phyloP scores from a whole-genome alignment of 2,113 vertebrate genomes.

The Cettia cetti region DNA sequence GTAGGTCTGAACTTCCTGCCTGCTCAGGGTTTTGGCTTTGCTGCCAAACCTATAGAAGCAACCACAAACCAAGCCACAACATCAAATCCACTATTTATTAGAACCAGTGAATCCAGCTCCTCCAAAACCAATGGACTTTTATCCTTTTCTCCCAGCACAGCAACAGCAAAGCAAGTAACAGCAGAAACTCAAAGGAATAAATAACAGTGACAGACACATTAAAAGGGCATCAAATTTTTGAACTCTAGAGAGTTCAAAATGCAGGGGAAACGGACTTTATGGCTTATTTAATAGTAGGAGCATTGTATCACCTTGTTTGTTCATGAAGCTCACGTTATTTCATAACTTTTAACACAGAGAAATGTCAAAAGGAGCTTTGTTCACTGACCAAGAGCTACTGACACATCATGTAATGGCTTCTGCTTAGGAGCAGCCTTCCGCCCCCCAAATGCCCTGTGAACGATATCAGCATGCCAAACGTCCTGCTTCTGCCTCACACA shows the following conservation, averaged over 20 bases:
- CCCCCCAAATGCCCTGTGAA: background rate
- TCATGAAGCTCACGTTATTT: background rate
- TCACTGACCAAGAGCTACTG: background rate
- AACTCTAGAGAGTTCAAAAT: background rate
- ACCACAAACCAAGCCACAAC: background rate
- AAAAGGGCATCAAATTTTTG: background rate
- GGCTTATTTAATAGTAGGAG: background rate
- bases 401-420: background rate
- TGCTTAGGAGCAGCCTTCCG: background rate
- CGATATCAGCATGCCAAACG: background rate
- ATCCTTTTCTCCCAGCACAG: background rate
- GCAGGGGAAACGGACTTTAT: background rate
- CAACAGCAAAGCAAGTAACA: background rate
- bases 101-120: background rate
- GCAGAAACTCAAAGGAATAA: background rate
- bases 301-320: background rate
- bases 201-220: background rate
- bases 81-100: background rate
- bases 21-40: background rate
- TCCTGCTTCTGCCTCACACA: background rate
- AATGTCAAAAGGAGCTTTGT: constrained; percentile 37
- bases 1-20: background rate
- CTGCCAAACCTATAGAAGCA: background rate
- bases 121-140: background rate
- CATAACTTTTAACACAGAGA: background rate